Base-by-base conservation (phyloP, 2,113 vertebrate species). In the Stegostoma tigrinum region DNA sequence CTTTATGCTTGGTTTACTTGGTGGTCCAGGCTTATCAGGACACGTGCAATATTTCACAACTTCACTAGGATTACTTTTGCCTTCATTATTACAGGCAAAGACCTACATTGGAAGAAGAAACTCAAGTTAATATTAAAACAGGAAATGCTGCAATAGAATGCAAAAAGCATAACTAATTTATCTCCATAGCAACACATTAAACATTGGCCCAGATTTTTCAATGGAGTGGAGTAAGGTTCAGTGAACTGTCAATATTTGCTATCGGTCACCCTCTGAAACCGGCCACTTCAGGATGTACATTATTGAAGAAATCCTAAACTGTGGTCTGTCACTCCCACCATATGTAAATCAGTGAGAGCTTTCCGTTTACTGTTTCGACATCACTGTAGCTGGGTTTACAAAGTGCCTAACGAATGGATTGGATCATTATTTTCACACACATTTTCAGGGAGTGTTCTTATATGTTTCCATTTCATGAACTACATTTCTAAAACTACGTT, bases 11-110 rank as follows among this genome's bases (percentile, higher is more conserved):
- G 97, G 98, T 96, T 97, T 97, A 96, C 97, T 96, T 0, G 98
- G 98, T 2, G 97, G 96, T n/a, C 97, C 97, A n/a, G 98, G 98
- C 95, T 97, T 97, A 96, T 98, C 97, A 42, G 98, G 97, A 27
- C 96, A 96, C 75, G 98, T 98, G 96, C 96, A 97, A 96, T 97
- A 98, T 5, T 98, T 97, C 48, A 98, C 97, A 64, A 98, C 97
- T 94, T 97, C 96, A 87, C 98, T 98, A 42, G 98, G 97, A 19
- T 96, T 97, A 87, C 97, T 98, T 96, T 97, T 97, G 96, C 98
- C 98, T 97, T 98, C 98, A 30, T 96, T 96, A 96, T 97, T 98
- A 95, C 97, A 97, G 75, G 97, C 97, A 96, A 98, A 98, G 66
- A 98, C 96, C 98, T 98, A 96, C 95, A 70, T 66, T 4, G 68